These are phyloP conservation scores for Sardina pilchardus DNA, from an alignment of 2,113 vertebrate genomes.

Conservation along the genomic window DNA sequence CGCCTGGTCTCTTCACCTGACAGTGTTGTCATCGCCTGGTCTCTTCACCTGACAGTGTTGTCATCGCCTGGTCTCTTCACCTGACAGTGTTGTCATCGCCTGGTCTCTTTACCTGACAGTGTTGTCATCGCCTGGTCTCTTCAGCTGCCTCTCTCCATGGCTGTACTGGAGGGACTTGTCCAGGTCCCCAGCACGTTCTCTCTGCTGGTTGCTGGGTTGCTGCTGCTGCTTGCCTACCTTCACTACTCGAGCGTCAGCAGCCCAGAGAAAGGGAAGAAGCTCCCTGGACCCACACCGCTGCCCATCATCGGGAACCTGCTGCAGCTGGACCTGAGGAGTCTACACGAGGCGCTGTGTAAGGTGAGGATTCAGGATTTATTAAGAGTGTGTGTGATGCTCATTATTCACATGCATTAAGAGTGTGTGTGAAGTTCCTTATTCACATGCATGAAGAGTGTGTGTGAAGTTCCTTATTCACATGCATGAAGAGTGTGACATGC, in stretches of 20 bases:
- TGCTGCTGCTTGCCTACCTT: constrained; percentile 38
- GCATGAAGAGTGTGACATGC: too few species aligned
- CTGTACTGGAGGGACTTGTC: constrained; percentile 34
- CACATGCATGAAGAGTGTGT: background rate
- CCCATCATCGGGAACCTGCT: constrained; percentile 62
- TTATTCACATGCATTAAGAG: too few species aligned
- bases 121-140: background rate
- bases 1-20: too few species aligned
- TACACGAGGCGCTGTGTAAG: constrained; percentile 38
- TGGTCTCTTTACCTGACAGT: too few species aligned
- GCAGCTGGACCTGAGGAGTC: constrained; percentile 52
- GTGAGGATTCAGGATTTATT: constrained; percentile 37
- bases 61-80: too few species aligned
- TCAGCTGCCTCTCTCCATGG: constrained; percentile 27
- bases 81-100: too few species aligned
- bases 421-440: too few species aligned
- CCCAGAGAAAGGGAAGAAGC: constrained; percentile 31
- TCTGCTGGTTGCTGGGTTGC: constrained; percentile 32
- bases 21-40: too few species aligned
- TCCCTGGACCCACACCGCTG: constrained; percentile 49
- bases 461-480: too few species aligned
- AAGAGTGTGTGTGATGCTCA: background rate
- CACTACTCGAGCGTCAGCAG: background rate
- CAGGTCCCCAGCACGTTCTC: constrained; percentile 20
- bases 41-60: too few species aligned